Conservation (phyloP, 2,888 invertebrate species). For the Tetragonisca angustula region DNA sequence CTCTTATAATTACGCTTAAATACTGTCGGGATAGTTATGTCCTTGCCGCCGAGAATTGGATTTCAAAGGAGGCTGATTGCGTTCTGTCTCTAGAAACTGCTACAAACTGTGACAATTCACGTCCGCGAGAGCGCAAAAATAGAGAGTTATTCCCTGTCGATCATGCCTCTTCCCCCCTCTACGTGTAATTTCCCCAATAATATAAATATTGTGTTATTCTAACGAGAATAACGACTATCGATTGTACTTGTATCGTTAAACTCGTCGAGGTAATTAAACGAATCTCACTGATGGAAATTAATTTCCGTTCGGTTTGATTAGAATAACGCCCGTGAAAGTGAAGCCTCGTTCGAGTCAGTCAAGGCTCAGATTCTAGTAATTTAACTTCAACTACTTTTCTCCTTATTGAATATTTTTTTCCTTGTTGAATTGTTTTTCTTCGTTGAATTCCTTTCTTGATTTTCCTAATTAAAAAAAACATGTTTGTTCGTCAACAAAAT, state of each 20-base stretch:
- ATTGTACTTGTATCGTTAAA: too few relatives aligned
- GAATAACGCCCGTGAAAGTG: neutral
- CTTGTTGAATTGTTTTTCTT: too few relatives aligned
- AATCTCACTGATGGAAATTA: neutral
- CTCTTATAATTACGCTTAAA: constrained; percentile 40
- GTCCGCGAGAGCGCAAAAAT: neutral
- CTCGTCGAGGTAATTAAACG: neutral
- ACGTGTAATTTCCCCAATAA: neutral
- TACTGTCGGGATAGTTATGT: constrained; percentile 12
- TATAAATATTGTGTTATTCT: neutral
- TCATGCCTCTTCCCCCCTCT: too few relatives aligned
- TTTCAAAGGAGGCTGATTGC: constrained; percentile 30
- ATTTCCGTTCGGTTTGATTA: neutral
- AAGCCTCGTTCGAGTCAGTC: neutral
- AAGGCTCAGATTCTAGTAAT: neutral
- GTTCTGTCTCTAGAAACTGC: neutral
- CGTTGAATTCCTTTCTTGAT: too few relatives aligned
- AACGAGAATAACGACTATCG: neutral
- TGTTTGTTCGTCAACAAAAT: too few relatives aligned
- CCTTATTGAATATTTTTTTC: too few relatives aligned
- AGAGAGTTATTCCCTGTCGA: neutral
- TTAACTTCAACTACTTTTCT: neutral
- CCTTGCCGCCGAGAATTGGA: constrained; percentile 13
- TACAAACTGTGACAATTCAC: constrained; percentile 1
- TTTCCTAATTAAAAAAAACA: too few relatives aligned